Evolutionary conservation across 2,113 vertebrate species (phyloP).

Genomic region (Zosterops japonicus): DNA sequence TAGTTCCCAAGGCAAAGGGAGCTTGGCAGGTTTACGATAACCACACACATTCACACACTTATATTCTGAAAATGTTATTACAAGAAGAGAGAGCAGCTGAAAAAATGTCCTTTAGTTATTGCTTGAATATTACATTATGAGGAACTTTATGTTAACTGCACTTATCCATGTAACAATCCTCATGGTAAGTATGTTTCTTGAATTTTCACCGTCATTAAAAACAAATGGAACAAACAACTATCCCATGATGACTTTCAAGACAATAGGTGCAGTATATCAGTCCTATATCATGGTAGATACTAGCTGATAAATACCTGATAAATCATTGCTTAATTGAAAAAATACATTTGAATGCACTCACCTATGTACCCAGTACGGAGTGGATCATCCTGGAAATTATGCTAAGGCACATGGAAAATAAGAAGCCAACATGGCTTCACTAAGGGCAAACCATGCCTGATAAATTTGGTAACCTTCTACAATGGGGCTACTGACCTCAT

Average conservation of each 20-base stretch:
- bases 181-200: neutral
- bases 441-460: neutral
- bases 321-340: neutral
- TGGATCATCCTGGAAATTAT: neutral
- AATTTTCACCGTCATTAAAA: neutral
- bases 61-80: neutral
- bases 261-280: neutral
- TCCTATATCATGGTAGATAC: neutral
- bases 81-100: neutral
- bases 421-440: neutral
- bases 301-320: neutral
- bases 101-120: neutral
- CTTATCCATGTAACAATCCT: neutral
- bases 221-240: neutral
- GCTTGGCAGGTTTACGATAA: neutral
- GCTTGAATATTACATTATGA: neutral
- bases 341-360: neutral
- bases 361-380: neutral
- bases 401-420: neutral
- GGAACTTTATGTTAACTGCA: neutral
- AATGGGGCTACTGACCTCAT: neutral
- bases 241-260: neutral
- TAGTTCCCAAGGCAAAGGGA: neutral
- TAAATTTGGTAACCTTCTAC: neutral
- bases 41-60: neutral